A percentile compares a stretch with the other conserved stretches of the same genome.
phyloP scores from a whole-genome alignment of 2,113 vertebrate genomes.

The Xiphias gladius region DNA sequence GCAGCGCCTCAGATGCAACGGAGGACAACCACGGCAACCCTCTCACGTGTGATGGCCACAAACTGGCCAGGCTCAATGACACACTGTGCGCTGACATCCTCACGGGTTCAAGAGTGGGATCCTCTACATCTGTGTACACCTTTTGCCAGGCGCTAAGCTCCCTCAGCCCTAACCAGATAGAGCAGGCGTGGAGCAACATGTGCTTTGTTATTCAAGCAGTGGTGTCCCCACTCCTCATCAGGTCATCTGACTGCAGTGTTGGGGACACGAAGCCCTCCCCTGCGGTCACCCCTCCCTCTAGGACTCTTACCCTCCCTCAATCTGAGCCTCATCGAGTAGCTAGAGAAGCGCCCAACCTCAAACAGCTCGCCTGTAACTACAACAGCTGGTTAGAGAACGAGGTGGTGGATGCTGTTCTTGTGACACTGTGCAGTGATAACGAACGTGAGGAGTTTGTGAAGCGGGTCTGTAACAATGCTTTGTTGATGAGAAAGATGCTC shows the following conservation, averaged over 20 bases:
- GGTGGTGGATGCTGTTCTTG: constrained; percentile 68
- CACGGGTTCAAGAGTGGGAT: neutral
- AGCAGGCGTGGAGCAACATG: constrained; percentile 75
- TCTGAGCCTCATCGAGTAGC: constrained; percentile 29
- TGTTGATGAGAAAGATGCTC: constrained; percentile 76
- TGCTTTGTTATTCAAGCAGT: constrained; percentile 70
- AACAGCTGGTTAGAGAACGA: constrained; percentile 69
- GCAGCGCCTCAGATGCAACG: constrained; percentile 7
- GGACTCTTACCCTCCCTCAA: neutral
- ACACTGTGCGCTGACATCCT: constrained; percentile 80
- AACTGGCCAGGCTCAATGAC: constrained; percentile 73
- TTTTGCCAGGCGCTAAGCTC: constrained; percentile 76
- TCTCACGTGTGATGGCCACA: constrained; percentile 70
- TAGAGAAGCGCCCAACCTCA: constrained; percentile 74
- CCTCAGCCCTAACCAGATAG: constrained; percentile 62
- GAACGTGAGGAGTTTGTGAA: constrained; percentile 73
- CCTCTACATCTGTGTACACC: constrained; percentile 39
- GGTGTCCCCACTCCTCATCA: constrained; percentile 55
- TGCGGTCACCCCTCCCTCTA: neutral
- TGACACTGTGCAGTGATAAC: constrained; percentile 83
- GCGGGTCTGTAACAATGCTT: constrained; percentile 76
- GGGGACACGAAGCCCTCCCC: neutral
- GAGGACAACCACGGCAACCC: neutral
- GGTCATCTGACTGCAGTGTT: constrained; percentile 57
- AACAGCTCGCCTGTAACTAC: constrained; percentile 81